Conservation (phyloP, 2,797 vertebrate genomes). For the Epinephelus coioides region DNA sequence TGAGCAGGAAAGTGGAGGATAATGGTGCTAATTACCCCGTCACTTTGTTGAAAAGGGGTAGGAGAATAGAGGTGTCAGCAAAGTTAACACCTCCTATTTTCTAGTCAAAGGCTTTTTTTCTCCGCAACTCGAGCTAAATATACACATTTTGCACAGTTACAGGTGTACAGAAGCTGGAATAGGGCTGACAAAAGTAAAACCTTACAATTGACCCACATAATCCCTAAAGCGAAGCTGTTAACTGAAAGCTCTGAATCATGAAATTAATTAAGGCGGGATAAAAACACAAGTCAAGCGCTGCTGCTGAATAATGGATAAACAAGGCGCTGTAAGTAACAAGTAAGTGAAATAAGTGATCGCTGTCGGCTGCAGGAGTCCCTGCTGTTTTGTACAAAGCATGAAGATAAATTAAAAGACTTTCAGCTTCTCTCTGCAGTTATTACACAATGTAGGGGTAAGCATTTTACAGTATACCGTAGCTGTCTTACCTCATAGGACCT, state of each 20-base stretch:
- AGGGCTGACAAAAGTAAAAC: constrained; percentile 64
- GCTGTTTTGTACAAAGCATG: constrained; percentile 28
- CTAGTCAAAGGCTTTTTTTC: constrained; percentile 62
- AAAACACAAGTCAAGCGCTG: constrained; percentile 63
- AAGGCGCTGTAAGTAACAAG: constrained; percentile 46
- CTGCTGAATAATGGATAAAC: constrained; percentile 63
- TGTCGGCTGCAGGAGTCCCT: constrained; percentile 46
- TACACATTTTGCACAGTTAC: constrained; percentile 62
- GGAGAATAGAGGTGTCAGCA: constrained; percentile 73
- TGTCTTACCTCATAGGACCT: constrained; percentile 93
- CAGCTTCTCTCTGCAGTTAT: constrained; percentile 21
- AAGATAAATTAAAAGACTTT: constrained; percentile 32
- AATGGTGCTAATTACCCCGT: constrained; percentile 76
- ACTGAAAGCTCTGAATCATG: constrained; percentile 72
- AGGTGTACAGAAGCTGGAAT: constrained; percentile 56
- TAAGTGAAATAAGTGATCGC: constrained; percentile 47
- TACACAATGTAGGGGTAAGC: constrained; percentile 5
- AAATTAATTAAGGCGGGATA: constrained; percentile 73
- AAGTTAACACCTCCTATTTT: constrained; percentile 72
- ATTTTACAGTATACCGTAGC: background rate
- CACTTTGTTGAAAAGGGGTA: constrained; percentile 54
- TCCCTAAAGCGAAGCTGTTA: constrained; percentile 58
- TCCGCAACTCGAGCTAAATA: constrained; percentile 56
- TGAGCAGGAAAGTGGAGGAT: constrained; percentile 64
- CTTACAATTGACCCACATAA: constrained; percentile 63